Percentiles rank a stretch among this genome's conserved stretches.
phyloP scores from a whole-genome alignment of 2,797 vertebrate genomes.

The Sebastolobus altivelis region DNA sequence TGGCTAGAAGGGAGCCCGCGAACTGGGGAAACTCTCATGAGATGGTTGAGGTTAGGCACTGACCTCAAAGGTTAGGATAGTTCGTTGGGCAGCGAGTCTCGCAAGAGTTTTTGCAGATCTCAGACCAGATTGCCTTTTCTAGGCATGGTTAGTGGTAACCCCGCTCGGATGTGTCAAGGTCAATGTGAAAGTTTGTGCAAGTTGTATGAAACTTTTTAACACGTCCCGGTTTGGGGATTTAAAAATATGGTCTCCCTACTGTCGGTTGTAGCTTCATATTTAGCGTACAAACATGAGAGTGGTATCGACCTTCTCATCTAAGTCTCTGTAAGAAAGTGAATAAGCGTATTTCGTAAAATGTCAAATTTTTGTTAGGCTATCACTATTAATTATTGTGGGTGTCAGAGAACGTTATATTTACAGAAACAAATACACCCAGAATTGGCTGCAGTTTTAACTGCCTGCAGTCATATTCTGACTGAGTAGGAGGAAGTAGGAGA shows the following conservation, averaged over 20 bases:
- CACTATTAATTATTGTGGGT: not conserved
- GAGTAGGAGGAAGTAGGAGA: not conserved
- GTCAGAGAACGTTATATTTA: not conserved
- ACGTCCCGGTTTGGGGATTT: not conserved
- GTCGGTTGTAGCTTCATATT: conserved; percentile 4
- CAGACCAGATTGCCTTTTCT: too few relatives aligned
- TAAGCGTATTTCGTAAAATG: not conserved
- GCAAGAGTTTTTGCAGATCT: too few relatives aligned
- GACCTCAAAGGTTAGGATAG: too few relatives aligned
- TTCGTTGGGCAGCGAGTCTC: too few relatives aligned
- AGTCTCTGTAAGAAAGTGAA: not conserved
- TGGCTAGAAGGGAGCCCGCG: too few relatives aligned
- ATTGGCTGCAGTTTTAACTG: not conserved
- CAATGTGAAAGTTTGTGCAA: too few relatives aligned
- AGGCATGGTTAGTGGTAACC: too few relatives aligned
- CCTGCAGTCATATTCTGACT: not conserved
- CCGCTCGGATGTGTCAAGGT: too few relatives aligned
- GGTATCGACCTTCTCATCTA: not conserved
- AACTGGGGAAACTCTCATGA: too few relatives aligned
- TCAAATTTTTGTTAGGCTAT: not conserved
- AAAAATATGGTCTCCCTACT: not conserved
- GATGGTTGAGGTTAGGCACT: too few relatives aligned
- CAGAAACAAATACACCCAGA: not conserved
- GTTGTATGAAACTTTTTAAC: too few relatives aligned
- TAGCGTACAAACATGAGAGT: not conserved